Evolutionary conservation across 2,113 vertebrate species (phyloP), one percentile per base, ranked within the genome.

Genomic region (Romanogobio albipinnatus): DNA sequence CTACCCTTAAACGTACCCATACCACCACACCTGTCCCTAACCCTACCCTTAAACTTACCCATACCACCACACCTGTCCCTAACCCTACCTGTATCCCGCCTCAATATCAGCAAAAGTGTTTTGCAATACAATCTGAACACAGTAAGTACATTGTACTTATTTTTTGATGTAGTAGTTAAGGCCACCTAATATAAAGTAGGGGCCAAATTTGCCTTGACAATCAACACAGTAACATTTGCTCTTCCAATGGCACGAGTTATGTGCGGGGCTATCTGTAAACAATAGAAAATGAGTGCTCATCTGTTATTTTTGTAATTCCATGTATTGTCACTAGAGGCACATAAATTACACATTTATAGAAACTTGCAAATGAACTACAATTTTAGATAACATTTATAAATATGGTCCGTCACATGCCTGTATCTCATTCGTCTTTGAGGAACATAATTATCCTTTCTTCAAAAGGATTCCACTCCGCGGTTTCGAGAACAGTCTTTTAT

Each of bases 341-440:
- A 53, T 15, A 19, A 19, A 53, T 76, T 17, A 51, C n/a, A 15
- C 0, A 14, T 76, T 26, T 51, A 33, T 53, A 53, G 24, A 19
- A 74, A 49, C n/a, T 74, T 51, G 49, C 49, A 76, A 56, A 76
- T 76, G 19, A 76, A 19, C 15, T 29, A 15, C n/a, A 47, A 74
- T 74, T 47, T 74, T 22, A 74, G 36, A 74, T 45, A 43, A 22
- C 22, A 24, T 24, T 73, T 74, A 26, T 76, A 26, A 76, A 76
- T 53, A 53, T 5, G 22, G 45, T 47, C 36, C 0, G 4, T 4
- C 56, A 79, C 56, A 79, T 26, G 22, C 36, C 58, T 62, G 33
- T 19, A 74, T 76, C 74, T 8, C 77, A 49, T 49, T 81, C 5
- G 1, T 5, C 24, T 66, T 9, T 51, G 24, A 81, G 45, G 51